phyloP scores from a whole-genome alignment of 2,888 invertebrate species.

The Erpobdella octoculata region DNA sequence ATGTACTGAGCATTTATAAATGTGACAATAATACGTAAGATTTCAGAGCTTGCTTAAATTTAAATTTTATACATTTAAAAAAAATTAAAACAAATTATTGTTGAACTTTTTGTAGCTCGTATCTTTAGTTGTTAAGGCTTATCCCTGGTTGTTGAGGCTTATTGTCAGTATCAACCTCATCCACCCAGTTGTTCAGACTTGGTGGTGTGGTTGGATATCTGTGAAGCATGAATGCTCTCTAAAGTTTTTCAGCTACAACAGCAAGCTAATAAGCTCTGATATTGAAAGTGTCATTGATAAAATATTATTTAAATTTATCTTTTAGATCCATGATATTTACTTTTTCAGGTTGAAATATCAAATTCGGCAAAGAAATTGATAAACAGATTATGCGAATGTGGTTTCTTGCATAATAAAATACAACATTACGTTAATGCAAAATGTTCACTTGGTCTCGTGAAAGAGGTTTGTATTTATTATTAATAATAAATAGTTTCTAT shows the following conservation, averaged over 20 bases:
- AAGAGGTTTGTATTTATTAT: constrained; percentile 43
- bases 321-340: neutral
- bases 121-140: too few species aligned
- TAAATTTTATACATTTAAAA: too few species aligned
- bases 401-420: constrained; percentile 74
- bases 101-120: neutral
- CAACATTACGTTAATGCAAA: constrained; percentile 70
- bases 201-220: too few species aligned
- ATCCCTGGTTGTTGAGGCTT: too few species aligned
- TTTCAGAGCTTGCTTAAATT: too few species aligned
- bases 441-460: constrained; percentile 53
- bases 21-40: too few species aligned
- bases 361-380: constrained; percentile 62
- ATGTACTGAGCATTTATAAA: too few species aligned
- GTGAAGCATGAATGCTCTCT: too few species aligned
- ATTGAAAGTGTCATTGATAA: neutral
- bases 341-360: constrained; percentile 51
- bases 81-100: neutral
- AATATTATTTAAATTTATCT: neutral
- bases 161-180: too few species aligned
- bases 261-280: too few species aligned
- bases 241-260: too few species aligned
- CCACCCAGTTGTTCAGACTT: too few species aligned
- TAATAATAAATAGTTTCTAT: neutral
- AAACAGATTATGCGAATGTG: constrained; percentile 72